These are phyloP conservation scores for Catharus bicknelli DNA, from an alignment of 2,113 vertebrate species.

Conservation along the genomic window DNA sequence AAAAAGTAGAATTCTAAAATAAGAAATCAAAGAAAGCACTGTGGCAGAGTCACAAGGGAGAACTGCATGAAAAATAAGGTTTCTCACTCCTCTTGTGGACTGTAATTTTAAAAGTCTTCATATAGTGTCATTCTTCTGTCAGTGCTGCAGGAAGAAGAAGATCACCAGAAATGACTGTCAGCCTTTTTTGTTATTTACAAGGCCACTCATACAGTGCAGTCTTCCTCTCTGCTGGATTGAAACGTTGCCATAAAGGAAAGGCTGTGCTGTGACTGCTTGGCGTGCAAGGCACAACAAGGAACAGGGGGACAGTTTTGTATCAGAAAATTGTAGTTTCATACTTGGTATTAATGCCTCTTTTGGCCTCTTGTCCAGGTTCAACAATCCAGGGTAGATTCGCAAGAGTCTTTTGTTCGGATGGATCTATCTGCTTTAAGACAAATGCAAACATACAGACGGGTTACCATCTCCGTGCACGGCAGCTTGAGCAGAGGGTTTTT, in stretches of 20 bases:
- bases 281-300: constrained; percentile 95
- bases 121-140: constrained; percentile 81
- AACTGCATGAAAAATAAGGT: constrained; percentile 65
- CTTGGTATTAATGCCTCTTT: constrained; percentile 99
- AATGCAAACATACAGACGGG: constrained; percentile 45
- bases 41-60: constrained; percentile 74
- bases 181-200: constrained; percentile 88
- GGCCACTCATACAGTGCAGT: constrained; percentile 83
- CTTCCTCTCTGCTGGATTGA: constrained; percentile 83
- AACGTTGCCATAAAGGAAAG: constrained; percentile 83
- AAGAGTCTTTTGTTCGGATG: constrained; percentile 97
- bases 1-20: constrained; percentile 70
- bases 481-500: neutral
- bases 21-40: constrained; percentile 77
- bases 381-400: constrained; percentile 98
- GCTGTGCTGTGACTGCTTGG: constrained; percentile 84
- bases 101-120: constrained; percentile 77
- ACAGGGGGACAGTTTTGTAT: constrained; percentile 85
- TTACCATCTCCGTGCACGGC: constrained; percentile 26
- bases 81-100: constrained; percentile 78
- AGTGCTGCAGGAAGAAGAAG: constrained; percentile 82
- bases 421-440: constrained; percentile 91
- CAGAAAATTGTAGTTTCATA: constrained; percentile 99
- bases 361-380: constrained; percentile 98
- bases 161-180: constrained; percentile 79